Conservation (phyloP, 1,140 invertebrate species). For the Tenebrio molitor region DNA sequence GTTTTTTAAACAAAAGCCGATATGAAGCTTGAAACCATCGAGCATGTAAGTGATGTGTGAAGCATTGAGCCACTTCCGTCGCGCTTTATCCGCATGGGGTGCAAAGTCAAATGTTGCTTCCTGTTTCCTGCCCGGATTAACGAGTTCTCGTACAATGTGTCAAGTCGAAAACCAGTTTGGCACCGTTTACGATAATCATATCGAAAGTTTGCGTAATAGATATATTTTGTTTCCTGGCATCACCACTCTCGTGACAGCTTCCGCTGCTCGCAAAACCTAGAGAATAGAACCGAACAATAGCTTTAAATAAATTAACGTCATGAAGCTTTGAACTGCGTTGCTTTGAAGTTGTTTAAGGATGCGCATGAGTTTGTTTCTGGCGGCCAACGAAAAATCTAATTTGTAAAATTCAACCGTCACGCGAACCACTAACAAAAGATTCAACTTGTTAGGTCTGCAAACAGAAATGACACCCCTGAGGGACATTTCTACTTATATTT, state of each 20-base stretch:
- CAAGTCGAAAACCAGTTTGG: constrained; percentile 26
- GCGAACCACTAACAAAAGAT: no score
- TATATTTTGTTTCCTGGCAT: constrained; percentile 18
- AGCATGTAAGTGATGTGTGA: constrained; percentile 28
- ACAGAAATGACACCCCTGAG: no score
- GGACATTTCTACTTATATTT: no score
- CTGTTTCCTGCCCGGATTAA: constrained; percentile 33
- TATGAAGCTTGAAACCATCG: constrained; percentile 24
- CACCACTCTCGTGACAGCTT: constrained; percentile 2
- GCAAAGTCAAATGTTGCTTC: constrained; percentile 28
- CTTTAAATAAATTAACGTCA: constrained; percentile 28
- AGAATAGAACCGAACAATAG: constrained; percentile 10
- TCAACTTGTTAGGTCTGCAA: no score
- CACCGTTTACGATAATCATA: constrained; percentile 4
- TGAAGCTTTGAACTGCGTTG: not conserved
- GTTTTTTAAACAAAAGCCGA: no score
- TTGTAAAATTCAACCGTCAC: no score
- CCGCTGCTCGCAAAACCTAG: constrained; percentile 1
- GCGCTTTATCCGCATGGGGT: constrained; percentile 27
- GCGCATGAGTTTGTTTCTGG: not conserved
- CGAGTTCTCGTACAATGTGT: constrained; percentile 26
- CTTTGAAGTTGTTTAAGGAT: constrained; percentile 12
- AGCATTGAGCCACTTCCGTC: constrained; percentile 27
- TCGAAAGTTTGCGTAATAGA: constrained; percentile 20
- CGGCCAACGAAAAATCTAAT: not conserved